These are phyloP conservation scores for Alcedo quadribrachys DNA, from an alignment of 2,797 vertebrate genomes.

Conservation along the genomic window DNA sequence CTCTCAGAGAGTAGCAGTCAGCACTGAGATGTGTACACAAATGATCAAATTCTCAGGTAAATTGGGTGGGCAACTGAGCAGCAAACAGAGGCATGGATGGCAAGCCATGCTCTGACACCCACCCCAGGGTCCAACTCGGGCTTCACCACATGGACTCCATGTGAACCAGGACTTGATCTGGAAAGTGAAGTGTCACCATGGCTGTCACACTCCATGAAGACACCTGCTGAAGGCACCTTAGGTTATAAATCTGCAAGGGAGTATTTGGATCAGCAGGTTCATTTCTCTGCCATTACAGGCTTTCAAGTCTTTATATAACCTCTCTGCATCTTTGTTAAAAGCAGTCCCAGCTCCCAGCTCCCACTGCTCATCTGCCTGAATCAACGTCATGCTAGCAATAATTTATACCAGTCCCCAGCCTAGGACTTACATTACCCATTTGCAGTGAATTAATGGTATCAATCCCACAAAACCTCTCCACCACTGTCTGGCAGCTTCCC, in stretches of 20 bases:
- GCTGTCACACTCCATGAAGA: rapidly evolving
- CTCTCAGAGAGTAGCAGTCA: background rate
- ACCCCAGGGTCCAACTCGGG: rapidly evolving
- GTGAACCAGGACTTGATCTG: background rate
- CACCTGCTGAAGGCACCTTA: background rate
- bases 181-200: background rate
- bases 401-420: constrained; percentile 5
- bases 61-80: background rate
- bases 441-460: background rate
- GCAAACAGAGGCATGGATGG: background rate
- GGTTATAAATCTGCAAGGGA: background rate
- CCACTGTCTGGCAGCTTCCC: background rate
- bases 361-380: background rate
- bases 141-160: rapidly evolving
- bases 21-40: background rate
- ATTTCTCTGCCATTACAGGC: background rate
- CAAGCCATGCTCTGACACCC: background rate
- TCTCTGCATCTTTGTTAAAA: background rate
- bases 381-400: background rate
- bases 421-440: background rate
- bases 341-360: background rate
- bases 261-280: background rate
- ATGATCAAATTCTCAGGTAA: background rate
- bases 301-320: background rate
- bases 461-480: background rate